A percentile compares a stretch with the other conserved stretches of the same genome.
These are phyloP conservation scores for Dione vanillae DNA, from an alignment of 2,888 invertebrate genomes.

Conservation along the genomic window DNA sequence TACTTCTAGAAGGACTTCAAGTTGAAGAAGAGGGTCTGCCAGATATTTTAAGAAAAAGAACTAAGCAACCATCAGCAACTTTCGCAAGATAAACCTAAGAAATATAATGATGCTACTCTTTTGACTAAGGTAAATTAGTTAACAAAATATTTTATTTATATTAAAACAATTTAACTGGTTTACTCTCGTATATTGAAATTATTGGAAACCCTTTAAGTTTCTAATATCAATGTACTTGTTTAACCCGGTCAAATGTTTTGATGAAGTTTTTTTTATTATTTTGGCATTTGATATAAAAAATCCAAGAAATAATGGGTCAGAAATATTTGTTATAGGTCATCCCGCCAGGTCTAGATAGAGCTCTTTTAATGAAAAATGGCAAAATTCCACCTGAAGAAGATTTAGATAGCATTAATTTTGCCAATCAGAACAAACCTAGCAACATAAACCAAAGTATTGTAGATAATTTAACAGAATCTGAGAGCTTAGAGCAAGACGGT, in stretches of 20 bases:
- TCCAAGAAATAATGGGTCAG: neutral
- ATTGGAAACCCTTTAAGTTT: too few species aligned
- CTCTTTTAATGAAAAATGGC: conserved; percentile 73
- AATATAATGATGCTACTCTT: conserved; percentile 77
- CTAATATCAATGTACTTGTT: too few species aligned
- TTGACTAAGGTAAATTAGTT: conserved; percentile 73
- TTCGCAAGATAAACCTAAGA: conserved; percentile 78
- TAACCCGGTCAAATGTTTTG: too few species aligned
- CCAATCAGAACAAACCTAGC: conserved; percentile 60
- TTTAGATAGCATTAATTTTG: conserved; percentile 56
- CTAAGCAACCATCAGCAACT: conserved; percentile 85
- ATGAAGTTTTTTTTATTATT: neutral
- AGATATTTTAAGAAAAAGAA: conserved; percentile 88
- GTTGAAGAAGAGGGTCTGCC: conserved; percentile 93
- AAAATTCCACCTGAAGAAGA: conserved; percentile 71
- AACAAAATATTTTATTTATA: neutral
- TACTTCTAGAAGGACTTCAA: conserved; percentile 91
- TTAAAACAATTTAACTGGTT: too few species aligned
- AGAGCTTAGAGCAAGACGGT: conserved; percentile 80
- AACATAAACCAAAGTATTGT: conserved; percentile 63
- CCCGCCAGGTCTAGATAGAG: conserved; percentile 75
- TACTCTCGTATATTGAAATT: too few species aligned
- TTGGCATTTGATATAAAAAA: neutral
- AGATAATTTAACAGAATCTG: conserved; percentile 77
- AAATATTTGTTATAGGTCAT: conserved; percentile 56